These are phyloP conservation scores for Azorinus chamasolen DNA, from an alignment of 2,888 invertebrate species.

Conservation along the genomic window DNA sequence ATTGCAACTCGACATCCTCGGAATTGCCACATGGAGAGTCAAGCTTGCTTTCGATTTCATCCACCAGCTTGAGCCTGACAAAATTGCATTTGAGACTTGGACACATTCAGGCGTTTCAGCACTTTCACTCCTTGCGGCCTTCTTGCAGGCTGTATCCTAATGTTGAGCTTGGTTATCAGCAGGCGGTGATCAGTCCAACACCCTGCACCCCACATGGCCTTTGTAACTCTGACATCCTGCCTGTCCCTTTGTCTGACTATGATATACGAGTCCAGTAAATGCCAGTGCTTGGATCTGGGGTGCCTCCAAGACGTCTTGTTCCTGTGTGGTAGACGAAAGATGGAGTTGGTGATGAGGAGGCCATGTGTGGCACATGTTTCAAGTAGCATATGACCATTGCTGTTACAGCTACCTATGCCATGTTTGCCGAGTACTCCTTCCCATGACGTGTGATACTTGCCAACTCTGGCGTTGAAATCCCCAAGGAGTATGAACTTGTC, in stretches of 20 bases:
- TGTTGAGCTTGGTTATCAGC: no score
- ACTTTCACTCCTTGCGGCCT: conserved; percentile 16
- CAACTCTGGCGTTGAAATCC: conserved; percentile 37
- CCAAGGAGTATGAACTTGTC: conserved; percentile 25
- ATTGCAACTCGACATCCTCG: neutral
- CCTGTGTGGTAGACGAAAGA: neutral
- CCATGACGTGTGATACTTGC: conserved; percentile 23
- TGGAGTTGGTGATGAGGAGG: conserved; percentile 1
- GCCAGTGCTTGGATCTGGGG: no score
- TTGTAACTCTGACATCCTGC: neutral
- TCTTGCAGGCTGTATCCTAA: conserved; percentile 8
- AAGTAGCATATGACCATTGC: neutral
- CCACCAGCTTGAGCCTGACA: no score
- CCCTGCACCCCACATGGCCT: conserved; percentile 23
- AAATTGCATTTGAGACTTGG: conserved; percentile 5
- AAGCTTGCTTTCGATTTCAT: no score
- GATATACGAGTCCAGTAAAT: no score
- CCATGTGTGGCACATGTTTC: neutral
- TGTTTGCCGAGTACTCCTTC: conserved; percentile 14
- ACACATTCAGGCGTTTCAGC: neutral
- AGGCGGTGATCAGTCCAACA: conserved; percentile 45
- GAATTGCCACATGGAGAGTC: no score
- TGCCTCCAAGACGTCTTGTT: neutral
- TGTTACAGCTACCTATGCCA: conserved; percentile 1
- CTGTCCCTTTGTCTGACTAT: neutral